A percentile compares a stretch with the other conserved stretches of the same genome.
Evolutionary conservation across 2,797 vertebrate genomes (phyloP).

Genomic region (Bothrops alternatus): DNA sequence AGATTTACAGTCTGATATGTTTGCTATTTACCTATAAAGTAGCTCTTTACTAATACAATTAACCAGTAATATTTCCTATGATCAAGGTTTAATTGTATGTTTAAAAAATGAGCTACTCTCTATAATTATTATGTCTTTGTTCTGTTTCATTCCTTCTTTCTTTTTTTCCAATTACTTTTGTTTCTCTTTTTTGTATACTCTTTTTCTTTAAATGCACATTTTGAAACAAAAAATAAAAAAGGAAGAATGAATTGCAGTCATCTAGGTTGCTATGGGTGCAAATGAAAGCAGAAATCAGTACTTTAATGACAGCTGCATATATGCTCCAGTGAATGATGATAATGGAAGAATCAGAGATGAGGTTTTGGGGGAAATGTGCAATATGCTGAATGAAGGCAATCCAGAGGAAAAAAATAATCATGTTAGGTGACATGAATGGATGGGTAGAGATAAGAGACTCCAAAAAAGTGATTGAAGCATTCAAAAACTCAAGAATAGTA

Average conservation of each 20-base stretch:
- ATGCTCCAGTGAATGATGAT: neutral
- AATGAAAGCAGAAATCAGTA: neutral
- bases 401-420: neutral
- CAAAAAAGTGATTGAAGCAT: neutral
- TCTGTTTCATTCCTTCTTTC: neutral
- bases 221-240: neutral
- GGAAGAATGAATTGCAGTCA: neutral
- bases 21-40: neutral
- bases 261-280: neutral
- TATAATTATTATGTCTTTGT: neutral
- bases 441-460: neutral
- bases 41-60: neutral
- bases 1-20: neutral
- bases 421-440: neutral
- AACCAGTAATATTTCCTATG: neutral
- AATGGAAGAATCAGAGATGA: neutral
- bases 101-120: neutral
- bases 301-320: neutral
- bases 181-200: neutral
- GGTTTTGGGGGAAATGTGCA: neutral
- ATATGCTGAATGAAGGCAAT: neutral
- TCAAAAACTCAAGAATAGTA: neutral
- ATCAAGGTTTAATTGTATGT: neutral
- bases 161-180: neutral
- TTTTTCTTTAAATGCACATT: neutral